Base-by-base conservation (phyloP, 2,797 vertebrate genomes). In the Somateria mollissima region DNA sequence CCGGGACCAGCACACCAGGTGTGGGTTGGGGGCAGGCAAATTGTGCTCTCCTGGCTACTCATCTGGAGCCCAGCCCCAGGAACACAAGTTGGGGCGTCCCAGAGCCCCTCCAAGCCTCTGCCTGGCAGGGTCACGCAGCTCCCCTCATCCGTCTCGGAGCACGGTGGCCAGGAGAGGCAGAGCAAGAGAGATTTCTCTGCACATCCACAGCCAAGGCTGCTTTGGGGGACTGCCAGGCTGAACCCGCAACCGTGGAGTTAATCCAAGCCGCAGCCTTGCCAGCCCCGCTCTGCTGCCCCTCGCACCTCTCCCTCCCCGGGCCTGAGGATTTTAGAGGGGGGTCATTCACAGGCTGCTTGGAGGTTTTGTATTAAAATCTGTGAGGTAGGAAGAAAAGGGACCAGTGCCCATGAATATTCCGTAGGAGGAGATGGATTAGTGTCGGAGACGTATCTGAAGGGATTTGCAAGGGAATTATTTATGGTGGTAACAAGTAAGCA, bases 401-500 rank as follows among this genome's bases (percentile, higher is more conserved):
- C 30, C 16, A 61, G 76, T 28, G 47, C 79, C 94, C 53, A 34
- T 53, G 82, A 92, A 73, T 67, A 86, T 92, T 97, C 97, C 8
- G 84, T 58, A 39, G 96, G 80, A 89, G 89, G 94, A 91, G 94
- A 88, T 7, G 53, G 97, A 97, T 96, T 92, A 94, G 89, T 66
- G 87, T 74, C 79, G 88, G 84, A 60, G 45, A 83, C 32, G 67
- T 90, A 96, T 96, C 92, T 57, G 89, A 94, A 88, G 95, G 96
- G 97, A 97, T 97, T 97, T 97, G 96, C 70, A 22, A 94, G 97
- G 95, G 97, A 98, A 97, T 97, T 98, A 98, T 97, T 98, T 96
- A 96, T 90, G 95, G 97, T 95, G 85, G 97, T 95, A 97, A 97
- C 97, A 96, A 97, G 95, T 96, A 97, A 97, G 98, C 95, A 91